Conservation (phyloP, 2,113 vertebrate genomes). For the Pedetes capensis region DNA sequence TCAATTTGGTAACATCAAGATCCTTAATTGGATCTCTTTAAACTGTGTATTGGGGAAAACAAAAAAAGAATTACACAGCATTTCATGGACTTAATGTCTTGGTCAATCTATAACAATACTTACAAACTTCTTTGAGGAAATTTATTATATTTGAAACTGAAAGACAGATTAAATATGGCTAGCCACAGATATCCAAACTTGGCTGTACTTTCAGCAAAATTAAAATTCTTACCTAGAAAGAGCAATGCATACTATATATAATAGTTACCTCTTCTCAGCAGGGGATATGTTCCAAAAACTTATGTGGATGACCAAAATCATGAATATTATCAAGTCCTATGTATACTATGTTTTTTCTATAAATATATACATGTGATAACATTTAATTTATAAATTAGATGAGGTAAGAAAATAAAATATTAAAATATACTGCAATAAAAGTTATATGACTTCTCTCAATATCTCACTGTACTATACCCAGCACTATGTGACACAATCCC, state of each 20-base stretch:
- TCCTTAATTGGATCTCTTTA: conserved; percentile 42
- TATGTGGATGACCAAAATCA: background rate
- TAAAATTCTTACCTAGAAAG: conserved; percentile 36
- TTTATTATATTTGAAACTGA: background rate
- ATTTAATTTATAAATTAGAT: background rate
- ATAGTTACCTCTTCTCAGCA: background rate
- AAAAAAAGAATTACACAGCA: background rate
- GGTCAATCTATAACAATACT: conserved; percentile 22
- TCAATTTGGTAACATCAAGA: conserved; percentile 36
- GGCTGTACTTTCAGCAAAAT: background rate
- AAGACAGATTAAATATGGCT: conserved; percentile 35
- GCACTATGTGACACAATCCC: background rate
- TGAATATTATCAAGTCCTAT: background rate
- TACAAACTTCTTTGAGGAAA: background rate
- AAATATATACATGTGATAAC: background rate
- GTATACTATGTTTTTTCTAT: background rate
- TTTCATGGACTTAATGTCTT: conserved; percentile 36
- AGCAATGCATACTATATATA: background rate
- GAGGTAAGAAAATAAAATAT: background rate
- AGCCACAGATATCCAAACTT: background rate
- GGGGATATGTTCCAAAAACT: background rate
- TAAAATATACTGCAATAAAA: background rate
- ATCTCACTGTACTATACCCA: background rate
- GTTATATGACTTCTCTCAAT: background rate
- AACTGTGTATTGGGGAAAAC: background rate